Evolutionary conservation across 2,888 invertebrate genomes (phyloP).

Genomic region (Pristionchus mayeri): DNA sequence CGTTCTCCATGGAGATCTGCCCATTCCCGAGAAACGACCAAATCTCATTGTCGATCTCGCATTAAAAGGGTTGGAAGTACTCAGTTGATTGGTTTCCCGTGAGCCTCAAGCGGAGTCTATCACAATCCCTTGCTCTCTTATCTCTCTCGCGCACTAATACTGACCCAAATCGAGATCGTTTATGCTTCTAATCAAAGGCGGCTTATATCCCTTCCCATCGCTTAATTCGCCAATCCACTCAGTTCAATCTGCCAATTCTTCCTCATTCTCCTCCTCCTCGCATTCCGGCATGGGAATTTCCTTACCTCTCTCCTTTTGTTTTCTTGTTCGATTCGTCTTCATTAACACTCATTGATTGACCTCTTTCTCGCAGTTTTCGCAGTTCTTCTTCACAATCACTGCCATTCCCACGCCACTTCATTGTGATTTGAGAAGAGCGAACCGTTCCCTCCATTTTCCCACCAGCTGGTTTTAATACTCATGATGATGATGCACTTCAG

Average conservation of each 20-base stretch:
- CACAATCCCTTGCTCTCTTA: neutral
- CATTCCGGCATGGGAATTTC: neutral
- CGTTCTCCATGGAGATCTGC: neutral
- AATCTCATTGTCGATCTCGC: constrained; percentile 4
- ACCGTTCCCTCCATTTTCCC: constrained; percentile 28
- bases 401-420: constrained; percentile 18
- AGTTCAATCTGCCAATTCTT: neutral
- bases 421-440: neutral
- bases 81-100: constrained; percentile 5
- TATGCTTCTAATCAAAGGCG: constrained; percentile 43
- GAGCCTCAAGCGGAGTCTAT: neutral
- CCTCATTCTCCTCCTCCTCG: neutral
- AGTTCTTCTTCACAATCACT: neutral
- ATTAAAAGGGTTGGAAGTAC: neutral
- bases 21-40: neutral
- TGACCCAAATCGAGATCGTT: constrained; percentile 42
- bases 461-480: constrained; percentile 41
- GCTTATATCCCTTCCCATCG: neutral
- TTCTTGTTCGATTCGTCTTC: constrained; percentile 8
- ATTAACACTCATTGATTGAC: constrained; percentile 44
- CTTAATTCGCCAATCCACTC: constrained; percentile 5
- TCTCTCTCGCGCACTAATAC: constrained; percentile 12
- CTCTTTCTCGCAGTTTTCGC: constrained; percentile 4
- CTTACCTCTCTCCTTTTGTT: constrained; percentile 21
- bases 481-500: constrained; percentile 30